Conservation (phyloP, 2,113 vertebrate genomes). For the Pardalotus punctatus region DNA sequence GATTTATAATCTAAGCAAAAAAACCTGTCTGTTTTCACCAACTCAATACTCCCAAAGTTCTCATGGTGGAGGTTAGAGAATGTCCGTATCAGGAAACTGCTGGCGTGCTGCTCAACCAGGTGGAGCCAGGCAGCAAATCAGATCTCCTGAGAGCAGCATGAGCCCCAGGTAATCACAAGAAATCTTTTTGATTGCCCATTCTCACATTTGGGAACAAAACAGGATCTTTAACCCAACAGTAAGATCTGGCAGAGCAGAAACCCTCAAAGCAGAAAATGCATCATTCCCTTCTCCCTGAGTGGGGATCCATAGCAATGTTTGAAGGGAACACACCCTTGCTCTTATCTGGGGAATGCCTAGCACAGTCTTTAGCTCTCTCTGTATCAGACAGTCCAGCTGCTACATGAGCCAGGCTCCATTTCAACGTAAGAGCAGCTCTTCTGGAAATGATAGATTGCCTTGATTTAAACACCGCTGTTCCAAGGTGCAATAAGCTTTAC, state of each 20-base stretch:
- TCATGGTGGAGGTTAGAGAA: background rate
- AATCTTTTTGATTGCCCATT: background rate
- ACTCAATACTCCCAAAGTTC: background rate
- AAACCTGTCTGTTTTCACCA: background rate
- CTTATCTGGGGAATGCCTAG: background rate
- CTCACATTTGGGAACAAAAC: background rate
- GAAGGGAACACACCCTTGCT: background rate
- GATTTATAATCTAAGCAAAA: background rate
- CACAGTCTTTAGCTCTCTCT: background rate
- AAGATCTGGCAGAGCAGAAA: background rate
- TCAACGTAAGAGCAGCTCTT: background rate
- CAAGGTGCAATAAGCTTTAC: background rate
- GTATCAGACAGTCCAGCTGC: background rate
- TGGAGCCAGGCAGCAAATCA: accelerated
- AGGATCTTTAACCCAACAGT: background rate
- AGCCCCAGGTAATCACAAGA: background rate
- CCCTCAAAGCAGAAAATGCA: background rate
- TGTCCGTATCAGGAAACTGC: background rate
- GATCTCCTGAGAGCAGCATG: background rate
- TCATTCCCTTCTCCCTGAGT: background rate
- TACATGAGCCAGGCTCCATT: background rate
- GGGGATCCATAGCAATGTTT: background rate
- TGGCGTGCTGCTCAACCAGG: background rate
- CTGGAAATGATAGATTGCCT: background rate
- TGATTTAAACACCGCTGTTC: background rate